Conservation (phyloP, 2,888 invertebrate genomes). For the Chirona hameri region DNA sequence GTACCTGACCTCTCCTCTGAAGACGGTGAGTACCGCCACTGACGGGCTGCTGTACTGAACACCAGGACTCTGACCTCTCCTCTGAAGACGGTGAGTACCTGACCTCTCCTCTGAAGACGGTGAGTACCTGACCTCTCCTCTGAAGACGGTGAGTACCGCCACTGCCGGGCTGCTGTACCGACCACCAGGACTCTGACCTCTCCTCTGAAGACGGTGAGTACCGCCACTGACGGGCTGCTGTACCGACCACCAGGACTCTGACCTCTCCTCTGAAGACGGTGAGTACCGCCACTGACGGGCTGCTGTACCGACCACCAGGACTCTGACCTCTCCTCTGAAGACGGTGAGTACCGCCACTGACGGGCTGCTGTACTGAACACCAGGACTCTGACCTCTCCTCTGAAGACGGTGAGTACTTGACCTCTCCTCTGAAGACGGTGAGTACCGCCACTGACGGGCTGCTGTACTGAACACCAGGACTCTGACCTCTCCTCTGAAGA, state of each 20-base stretch:
- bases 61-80: neutral
- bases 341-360: neutral
- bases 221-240: neutral
- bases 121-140: neutral
- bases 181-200: too few relatives aligned
- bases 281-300: too few relatives aligned
- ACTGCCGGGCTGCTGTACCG: too few relatives aligned
- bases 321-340: too few relatives aligned
- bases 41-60: too few relatives aligned
- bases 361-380: neutral
- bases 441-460: neutral
- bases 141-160: too few relatives aligned
- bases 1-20: neutral
- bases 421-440: too few relatives aligned
- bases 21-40: neutral
- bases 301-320: too few relatives aligned
- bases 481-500: neutral
- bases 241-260: neutral
- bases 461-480: neutral
- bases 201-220: too few relatives aligned
- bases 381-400: neutral
- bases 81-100: too few relatives aligned
- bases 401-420: too few relatives aligned
- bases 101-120: too few relatives aligned
- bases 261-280: neutral